Conservation (phyloP, 2,888 invertebrate species). For the Tholera decimalis region DNA sequence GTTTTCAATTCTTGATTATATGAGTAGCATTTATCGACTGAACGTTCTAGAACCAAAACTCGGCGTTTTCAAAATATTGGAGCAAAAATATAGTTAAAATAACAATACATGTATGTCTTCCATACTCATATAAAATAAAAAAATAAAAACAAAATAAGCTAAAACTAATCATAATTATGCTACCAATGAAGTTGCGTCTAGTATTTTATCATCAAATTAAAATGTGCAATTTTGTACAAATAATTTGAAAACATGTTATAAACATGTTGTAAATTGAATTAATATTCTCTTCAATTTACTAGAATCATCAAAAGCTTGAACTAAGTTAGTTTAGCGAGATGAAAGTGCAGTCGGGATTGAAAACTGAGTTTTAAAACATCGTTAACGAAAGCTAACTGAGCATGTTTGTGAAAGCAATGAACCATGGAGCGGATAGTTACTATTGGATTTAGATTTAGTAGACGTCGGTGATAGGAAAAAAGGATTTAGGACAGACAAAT, state of each 20-base stretch:
- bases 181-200: slow-evolving; percentile 5
- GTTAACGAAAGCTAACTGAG: slow-evolving; percentile 17
- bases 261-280: slow-evolving; percentile 27
- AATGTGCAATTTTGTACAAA: slow-evolving; percentile 32
- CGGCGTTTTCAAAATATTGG: too few species aligned
- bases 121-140: not conserved
- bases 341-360: slow-evolving; percentile 8
- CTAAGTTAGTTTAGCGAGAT: slow-evolving; percentile 25
- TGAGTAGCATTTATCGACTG: slow-evolving; percentile 1
- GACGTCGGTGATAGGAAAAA: not conserved
- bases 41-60: not conserved
- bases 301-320: slow-evolving; percentile 21
- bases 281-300: slow-evolving; percentile 29
- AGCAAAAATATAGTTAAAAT: too few species aligned
- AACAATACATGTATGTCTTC: slow-evolving; percentile 8
- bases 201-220: slow-evolving; percentile 42
- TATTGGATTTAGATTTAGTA: not conserved
- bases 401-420: slow-evolving; percentile 15
- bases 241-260: slow-evolving; percentile 13
- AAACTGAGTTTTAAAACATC: slow-evolving; percentile 16
- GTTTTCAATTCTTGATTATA: slow-evolving; percentile 4
- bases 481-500: not conserved
- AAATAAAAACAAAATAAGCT: slow-evolving; percentile 11
- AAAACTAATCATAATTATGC: slow-evolving; percentile 19
- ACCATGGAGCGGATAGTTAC: not conserved